Conservation (phyloP, 2,797 vertebrate species). For the Glossophaga mutica region DNA sequence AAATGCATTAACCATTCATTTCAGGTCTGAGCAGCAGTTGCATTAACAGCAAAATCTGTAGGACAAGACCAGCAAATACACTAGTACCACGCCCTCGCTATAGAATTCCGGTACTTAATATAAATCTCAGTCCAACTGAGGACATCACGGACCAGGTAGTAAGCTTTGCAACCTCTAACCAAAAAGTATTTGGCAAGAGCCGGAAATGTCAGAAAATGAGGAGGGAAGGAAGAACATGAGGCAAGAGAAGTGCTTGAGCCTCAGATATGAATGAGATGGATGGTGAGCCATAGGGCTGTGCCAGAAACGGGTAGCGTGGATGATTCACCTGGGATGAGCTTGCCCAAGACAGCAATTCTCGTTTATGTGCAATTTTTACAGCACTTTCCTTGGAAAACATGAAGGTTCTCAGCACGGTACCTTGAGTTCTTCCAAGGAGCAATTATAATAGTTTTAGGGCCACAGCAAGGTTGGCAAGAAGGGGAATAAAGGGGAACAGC, state of each 20-base stretch:
- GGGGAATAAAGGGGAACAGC: background rate
- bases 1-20: background rate
- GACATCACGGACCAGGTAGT: background rate
- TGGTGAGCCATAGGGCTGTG: background rate
- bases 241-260: constrained; percentile 7
- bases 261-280: constrained; percentile 43
- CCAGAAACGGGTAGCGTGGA: constrained; percentile 50
- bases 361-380: constrained; percentile 51
- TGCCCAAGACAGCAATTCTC: constrained; percentile 59
- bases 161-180: background rate
- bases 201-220: constrained; percentile 7
- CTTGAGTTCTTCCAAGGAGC: constrained; percentile 40
- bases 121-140: background rate
- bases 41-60: background rate
- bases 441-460: constrained; percentile 12
- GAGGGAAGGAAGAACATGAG: constrained; percentile 8
- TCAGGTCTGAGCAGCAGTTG: background rate
- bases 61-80: background rate
- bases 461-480: background rate
- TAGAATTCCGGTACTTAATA: background rate
- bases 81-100: background rate
- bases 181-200: constrained; percentile 16
- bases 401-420: background rate
- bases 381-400: constrained; percentile 49
- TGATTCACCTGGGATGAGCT: constrained; percentile 34